Percentiles rank a stretch among this genome's conserved stretches.
phyloP scores from a whole-genome alignment of 2,797 vertebrate species.

The Propithecus perrieri region DNA sequence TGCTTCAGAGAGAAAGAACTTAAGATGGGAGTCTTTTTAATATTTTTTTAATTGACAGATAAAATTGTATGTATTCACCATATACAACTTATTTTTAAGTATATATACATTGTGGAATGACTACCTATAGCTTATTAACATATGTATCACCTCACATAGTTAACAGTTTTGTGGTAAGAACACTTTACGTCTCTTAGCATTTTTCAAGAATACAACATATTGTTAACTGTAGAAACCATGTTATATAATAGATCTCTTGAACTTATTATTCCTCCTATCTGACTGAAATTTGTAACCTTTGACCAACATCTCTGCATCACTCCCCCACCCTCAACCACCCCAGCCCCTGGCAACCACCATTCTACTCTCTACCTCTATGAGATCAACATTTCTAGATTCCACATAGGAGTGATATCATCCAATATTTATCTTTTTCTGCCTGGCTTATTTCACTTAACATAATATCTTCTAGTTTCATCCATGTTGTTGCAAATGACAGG shows the following conservation, averaged over 20 bases:
- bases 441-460: neutral
- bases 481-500: neutral
- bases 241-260: neutral
- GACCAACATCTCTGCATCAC: neutral
- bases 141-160: neutral
- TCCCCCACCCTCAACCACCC: neutral
- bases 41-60: neutral
- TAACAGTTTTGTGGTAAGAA: neutral
- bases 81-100: neutral
- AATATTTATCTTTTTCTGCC: neutral
- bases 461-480: neutral
- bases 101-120: neutral
- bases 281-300: neutral
- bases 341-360: neutral
- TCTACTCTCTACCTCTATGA: neutral
- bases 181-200: neutral
- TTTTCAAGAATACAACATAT: neutral
- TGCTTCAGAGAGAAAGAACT: neutral
- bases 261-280: neutral
- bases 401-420: neutral
- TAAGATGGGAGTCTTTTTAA: neutral
- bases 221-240: neutral
- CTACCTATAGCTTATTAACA: neutral
- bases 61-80: neutral
- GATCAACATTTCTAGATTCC: neutral